phyloP scores from a whole-genome alignment of 2,888 invertebrate species.

The Chymomyza fuscimana region DNA sequence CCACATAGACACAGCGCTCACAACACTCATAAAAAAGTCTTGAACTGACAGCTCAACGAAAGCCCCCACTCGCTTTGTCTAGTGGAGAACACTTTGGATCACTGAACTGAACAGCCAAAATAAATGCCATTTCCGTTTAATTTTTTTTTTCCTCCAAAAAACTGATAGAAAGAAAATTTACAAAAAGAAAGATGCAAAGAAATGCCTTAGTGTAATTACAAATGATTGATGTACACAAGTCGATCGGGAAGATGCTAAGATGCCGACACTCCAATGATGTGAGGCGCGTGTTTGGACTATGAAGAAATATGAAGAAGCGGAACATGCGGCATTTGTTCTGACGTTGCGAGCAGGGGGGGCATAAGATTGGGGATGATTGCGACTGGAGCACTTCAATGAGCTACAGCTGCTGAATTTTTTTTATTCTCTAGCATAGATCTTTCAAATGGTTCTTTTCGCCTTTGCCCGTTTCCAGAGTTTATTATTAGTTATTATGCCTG shows the following conservation, averaged over 20 bases:
- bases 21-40: neutral
- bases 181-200: constrained; percentile 1
- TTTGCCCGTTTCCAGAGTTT: constrained; percentile 43
- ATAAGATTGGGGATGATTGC: neutral
- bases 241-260: constrained; percentile 20
- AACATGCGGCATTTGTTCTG: constrained; percentile 57
- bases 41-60: neutral
- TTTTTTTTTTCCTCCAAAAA: neutral
- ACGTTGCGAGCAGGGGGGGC: no score
- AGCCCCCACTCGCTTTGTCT: neutral
- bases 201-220: constrained; percentile 56
- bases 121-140: constrained; percentile 61
- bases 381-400: neutral
- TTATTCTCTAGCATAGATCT: neutral
- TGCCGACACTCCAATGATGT: constrained; percentile 10
- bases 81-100: constrained; percentile 29
- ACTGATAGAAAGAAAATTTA: constrained; percentile 18
- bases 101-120: constrained; percentile 51
- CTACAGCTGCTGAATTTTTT: neutral
- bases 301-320: constrained; percentile 48
- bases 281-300: constrained; percentile 8
- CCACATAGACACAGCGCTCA: neutral
- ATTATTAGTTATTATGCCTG: constrained; percentile 55
- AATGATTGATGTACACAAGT: constrained; percentile 60
- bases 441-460: constrained; percentile 43